Evolutionary conservation across 2,797 vertebrate species (phyloP).

Genomic region (Hippocampus kuda): DNA sequence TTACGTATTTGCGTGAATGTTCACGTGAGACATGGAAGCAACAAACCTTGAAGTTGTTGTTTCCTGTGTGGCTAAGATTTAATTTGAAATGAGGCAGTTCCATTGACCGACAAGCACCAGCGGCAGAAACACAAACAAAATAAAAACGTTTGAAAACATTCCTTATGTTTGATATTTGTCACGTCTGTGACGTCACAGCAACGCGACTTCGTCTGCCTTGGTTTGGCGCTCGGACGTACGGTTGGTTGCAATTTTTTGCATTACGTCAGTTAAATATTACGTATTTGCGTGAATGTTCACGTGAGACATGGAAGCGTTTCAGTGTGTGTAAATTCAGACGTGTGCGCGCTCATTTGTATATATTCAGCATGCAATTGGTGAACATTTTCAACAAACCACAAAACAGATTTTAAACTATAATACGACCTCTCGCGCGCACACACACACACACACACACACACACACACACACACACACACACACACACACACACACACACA

Average conservation of each 20-base stretch:
- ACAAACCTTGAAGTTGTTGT: not conserved
- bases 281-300: too few relatives aligned
- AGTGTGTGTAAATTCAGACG: too few relatives aligned
- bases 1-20: too few relatives aligned
- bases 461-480: slow-evolving; percentile 7
- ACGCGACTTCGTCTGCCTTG: too few relatives aligned
- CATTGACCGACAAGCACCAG: not conserved
- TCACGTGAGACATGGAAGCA: too few relatives aligned
- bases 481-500: slow-evolving; percentile 15
- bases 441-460: not conserved
- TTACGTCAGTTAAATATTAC: too few relatives aligned
- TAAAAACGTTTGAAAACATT: not conserved
- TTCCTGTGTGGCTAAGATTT: not conserved
- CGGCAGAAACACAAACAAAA: not conserved
- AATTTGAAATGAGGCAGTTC: not conserved
- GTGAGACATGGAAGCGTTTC: too few relatives aligned
- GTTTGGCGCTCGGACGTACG: too few relatives aligned
- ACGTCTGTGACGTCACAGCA: too few relatives aligned
- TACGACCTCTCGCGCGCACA: not conserved
- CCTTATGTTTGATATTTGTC: not conserved
- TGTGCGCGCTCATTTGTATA: too few relatives aligned
- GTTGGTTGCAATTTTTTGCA: too few relatives aligned
- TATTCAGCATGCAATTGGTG: not conserved
- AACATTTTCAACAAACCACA: too few relatives aligned
- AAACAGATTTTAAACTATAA: slow-evolving; percentile 4